Base-by-base conservation (phyloP, 2,888 invertebrate species). In the Metellina segmentata region DNA sequence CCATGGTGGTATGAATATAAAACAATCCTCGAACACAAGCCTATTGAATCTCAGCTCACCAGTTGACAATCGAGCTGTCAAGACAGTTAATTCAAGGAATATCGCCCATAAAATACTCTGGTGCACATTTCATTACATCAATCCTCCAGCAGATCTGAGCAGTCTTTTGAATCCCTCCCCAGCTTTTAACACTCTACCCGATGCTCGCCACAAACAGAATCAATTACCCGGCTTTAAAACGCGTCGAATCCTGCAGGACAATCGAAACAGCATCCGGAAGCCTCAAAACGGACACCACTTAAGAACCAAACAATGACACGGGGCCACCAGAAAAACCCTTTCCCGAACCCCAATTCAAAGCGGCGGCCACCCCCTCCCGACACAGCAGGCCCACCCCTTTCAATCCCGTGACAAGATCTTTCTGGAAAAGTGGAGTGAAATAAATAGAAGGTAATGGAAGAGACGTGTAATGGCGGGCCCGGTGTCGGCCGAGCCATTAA, bases 391-490 rank as follows among this genome's bases (percentile, higher is more conserved):
- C 69, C 75, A 74, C 86, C 86, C 69, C 86, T 77, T 85, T 85
- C 85, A 85, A 85, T 53, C 78, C 89, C 75, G 19, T 77, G 83
- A 78, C 78, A 78, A 83, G 82, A 71, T 90, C 89, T 77, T 90
- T 85, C 89, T 85, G 85, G 79, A 90, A 90, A 74, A 74, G 71
- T 78, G 86, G 86, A 91, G 91, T 86, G 91, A 91, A 89, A 92
- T 92, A 92, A 92, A 92, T 89, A 92, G 85, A 70, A 85, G 86
- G 92, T 89, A 92, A 92, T 92, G 92, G 92, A 92, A 92, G 92
- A 92, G 92, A 89, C 92, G 81, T 92, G 92, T 92, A 82, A 92
- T 61, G 85, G 85, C 75, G 34, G 90, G 52, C 85, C 82, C 89
- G 89, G 71, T 83, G 90, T 90, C 90, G 90, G 70, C 85, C 70